Percentiles rank a stretch among this genome's conserved stretches.
These are phyloP conservation scores for Antennarius striatus DNA, from an alignment of 2,113 vertebrate genomes.

Conservation along the genomic window DNA sequence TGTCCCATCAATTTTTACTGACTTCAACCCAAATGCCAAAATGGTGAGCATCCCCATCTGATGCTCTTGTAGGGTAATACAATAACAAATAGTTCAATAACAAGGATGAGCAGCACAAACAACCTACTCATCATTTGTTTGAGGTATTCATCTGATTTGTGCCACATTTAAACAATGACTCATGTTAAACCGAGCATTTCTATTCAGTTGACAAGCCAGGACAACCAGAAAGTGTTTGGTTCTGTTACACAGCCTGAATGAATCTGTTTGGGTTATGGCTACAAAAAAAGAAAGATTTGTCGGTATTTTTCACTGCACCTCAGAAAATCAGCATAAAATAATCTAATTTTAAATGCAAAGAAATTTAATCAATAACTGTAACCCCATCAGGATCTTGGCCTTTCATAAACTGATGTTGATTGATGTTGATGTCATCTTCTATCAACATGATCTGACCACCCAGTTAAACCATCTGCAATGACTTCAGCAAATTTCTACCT, in stretches of 20 bases:
- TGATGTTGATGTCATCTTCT: too few species aligned
- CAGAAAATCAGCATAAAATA: too few species aligned
- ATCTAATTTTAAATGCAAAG: too few species aligned
- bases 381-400: too few species aligned
- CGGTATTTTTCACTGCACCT: too few species aligned
- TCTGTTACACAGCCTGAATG: not conserved
- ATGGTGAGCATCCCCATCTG: conserved; percentile 10
- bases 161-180: not conserved
- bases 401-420: too few species aligned
- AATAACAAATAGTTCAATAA: not conserved
- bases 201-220: not conserved
- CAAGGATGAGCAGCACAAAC: not conserved
- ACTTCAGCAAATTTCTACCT: too few species aligned
- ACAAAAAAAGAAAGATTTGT: too few species aligned
- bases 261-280: too few species aligned
- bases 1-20: not conserved
- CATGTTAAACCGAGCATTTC: not conserved
- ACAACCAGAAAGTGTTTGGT: not conserved
- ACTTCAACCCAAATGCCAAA: not conserved
- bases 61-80: conserved; percentile 1
- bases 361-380: too few species aligned
- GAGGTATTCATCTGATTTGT: not conserved
- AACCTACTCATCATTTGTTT: not conserved
- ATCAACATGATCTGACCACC: too few species aligned
- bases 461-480: too few species aligned